Base-by-base conservation (phyloP, 1,140 invertebrate genomes). In the Aphis craccivora region DNA sequence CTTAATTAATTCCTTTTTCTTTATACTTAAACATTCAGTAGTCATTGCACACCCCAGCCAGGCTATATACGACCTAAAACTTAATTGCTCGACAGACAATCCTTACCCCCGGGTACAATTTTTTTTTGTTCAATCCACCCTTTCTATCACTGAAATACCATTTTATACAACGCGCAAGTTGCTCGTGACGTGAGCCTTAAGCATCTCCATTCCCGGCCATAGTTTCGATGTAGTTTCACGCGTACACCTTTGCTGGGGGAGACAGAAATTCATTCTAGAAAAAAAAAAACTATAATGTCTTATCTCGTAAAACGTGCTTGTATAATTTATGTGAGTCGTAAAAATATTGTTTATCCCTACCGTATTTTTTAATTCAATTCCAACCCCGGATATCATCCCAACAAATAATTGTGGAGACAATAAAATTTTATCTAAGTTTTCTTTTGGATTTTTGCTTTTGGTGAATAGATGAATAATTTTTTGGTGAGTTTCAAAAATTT, bases 1-100 rank as follows among this genome's bases (percentile, higher is more conserved):
- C 91, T 93, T 93, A 93, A 93, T 93, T 93, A 93, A 93, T 93
- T 93, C 81, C 91, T 86, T 91, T 93, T 93, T 45, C 35, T 93
- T 93, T 86, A 84, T 93, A 53, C 48, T 90, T 43, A 67, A 90
- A 90, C 51, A 43, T 84, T 84, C 40, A 84, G 91, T 81, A 91
- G 90, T 91, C 55, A 45, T 91, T 60, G 53, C 90, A 91, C 60
- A 45, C 37, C 53, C 37, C 45, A 89, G n/a, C 35, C 11, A 14
- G 23, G n/a, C 30, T 45, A 35, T 81, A 92, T 81, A 86, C 22
- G 35, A 55, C 14, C 48, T 51, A 40, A 35, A 35, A 93, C 45
- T 93, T 93, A 93, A 93, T 93, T 93, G 76, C 91, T 93, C n/a
- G n/a, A 81, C 91, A 93, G 91, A 93, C 81, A 86, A 91, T 81